Evolutionary conservation across 2,797 vertebrate species (phyloP), one percentile per base, ranked within the genome.

Genomic region (Kryptopterus vitreolus): DNA sequence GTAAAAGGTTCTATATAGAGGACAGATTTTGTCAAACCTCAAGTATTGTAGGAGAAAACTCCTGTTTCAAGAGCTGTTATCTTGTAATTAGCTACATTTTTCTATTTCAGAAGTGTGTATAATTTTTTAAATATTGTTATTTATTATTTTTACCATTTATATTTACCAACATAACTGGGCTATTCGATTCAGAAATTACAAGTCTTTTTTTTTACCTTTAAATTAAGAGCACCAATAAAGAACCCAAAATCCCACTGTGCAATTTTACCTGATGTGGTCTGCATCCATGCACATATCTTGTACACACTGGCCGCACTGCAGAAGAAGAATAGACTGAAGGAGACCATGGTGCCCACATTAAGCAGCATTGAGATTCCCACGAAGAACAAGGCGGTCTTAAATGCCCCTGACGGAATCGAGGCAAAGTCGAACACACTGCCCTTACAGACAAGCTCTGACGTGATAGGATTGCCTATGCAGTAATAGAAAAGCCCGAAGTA

Each of bases 401-500:
- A 99, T 86, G 97, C 97, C 22, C 95, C 93, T 0, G 98, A 99
- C 0, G 97, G 97, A 89, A 98, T 98, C 65, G 96, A 96, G 78
- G 78, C 86, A 82, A 99, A 99, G 87, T 98, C 96, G 61, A 99
- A 90, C 0, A 93, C 87, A 84, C 96, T 95, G 53, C 97, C 98
- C 85, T 97, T 98, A 81, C 98, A 99, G 87, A 87, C 95, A 84
- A 98, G 95, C 91, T 98, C 97, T 0, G 95, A 95, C 22, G 97
- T 98, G 71, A 99, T 92, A 75, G 96, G 95, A 81, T 99, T 99
- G 70, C 98, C 98, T 86, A 98, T 94, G 87, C 98, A 99, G 89
- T 99, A 99, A 88, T 96, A 94, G 91, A 96, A 98, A 62, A 99
- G 95, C 81, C 98, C 98, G 31, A 99, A 99, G 90, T 99, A 98